These are phyloP conservation scores for Homarus gammarus DNA, from an alignment of 2,888 invertebrate species.

Conservation along the genomic window DNA sequence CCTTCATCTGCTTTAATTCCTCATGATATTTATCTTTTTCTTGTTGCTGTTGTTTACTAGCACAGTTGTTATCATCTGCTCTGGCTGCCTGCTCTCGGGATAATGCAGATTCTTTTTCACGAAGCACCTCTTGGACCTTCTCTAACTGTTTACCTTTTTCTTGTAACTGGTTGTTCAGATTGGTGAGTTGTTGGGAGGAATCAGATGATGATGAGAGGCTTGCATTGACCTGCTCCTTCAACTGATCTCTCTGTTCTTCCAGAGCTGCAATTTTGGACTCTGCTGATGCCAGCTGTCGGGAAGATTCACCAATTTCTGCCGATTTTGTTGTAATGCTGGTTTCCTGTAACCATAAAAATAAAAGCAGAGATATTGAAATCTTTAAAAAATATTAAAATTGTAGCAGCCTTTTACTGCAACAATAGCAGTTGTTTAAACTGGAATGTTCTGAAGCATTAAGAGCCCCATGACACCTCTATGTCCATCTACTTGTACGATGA, in stretches of 20 bases:
- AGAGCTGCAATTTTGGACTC: constrained; percentile 14
- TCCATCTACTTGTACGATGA: too few species aligned
- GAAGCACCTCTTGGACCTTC: neutral
- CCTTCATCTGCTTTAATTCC: constrained; percentile 24
- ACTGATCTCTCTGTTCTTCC: constrained; percentile 31
- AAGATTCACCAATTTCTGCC: neutral
- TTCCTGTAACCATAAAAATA: constrained; percentile 34
- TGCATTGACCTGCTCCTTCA: constrained; percentile 36
- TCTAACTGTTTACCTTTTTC: constrained; percentile 37
- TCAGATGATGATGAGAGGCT: constrained; percentile 25
- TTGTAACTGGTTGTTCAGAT: constrained; percentile 1
- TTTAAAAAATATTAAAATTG: neutral
- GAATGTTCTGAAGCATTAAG: too few species aligned
- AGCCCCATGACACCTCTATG: too few species aligned
- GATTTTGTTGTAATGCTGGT: constrained; percentile 20
- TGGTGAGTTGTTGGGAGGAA: constrained; percentile 8
- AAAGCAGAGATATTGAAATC: neutral
- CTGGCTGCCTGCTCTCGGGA: constrained; percentile 27
- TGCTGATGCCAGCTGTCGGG: constrained; percentile 10
- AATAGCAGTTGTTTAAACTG: too few species aligned
- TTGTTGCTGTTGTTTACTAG: constrained; percentile 12
- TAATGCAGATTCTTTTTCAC: constrained; percentile 7
- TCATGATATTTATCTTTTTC: constrained; percentile 30
- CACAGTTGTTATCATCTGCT: constrained; percentile 21
- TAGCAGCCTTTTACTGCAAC: too few species aligned